Percentiles rank a stretch among this genome's conserved stretches.
These are phyloP conservation scores for Tribolium madens DNA, from an alignment of 1,140 invertebrate species.

Conservation along the genomic window DNA sequence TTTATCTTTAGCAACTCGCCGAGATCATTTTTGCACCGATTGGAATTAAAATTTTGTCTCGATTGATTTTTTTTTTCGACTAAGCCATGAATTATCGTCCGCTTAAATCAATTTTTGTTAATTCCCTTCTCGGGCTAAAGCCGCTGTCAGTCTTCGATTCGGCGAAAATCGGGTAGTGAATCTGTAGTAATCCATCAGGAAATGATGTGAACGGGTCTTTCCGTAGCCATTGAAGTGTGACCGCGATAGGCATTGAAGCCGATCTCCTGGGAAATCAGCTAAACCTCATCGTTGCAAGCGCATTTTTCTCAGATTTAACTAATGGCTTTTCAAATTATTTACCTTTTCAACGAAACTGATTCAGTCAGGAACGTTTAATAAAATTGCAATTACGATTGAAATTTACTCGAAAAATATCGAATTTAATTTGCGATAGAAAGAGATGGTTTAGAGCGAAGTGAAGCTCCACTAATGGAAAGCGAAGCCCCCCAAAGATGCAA, in stretches of 20 bases:
- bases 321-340: constrained; percentile 58
- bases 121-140: background rate
- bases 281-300: constrained; percentile 59
- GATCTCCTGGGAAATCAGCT: constrained; percentile 63
- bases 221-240: constrained; percentile 64
- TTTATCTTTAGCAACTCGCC: constrained; percentile 16
- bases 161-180: constrained; percentile 21
- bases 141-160: constrained; percentile 9
- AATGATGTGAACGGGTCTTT: constrained; percentile 64
- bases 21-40: constrained; percentile 8
- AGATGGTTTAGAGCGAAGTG: constrained; percentile 2
- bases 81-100: background rate
- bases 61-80: background rate
- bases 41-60: background rate
- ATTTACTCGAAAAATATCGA: constrained; percentile 12
- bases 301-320: constrained; percentile 58
- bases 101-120: constrained; percentile 30
- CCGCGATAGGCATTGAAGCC: constrained; percentile 60
- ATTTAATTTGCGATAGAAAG: constrained; percentile 22
- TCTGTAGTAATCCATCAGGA: constrained; percentile 62
- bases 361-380: constrained; percentile 10
- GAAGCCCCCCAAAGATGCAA: constrained; percentile 52
- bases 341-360: constrained; percentile 10
- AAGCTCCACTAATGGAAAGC: constrained; percentile 46
- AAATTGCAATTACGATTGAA: constrained; percentile 10